Base-by-base conservation (phyloP, 2,113 vertebrate genomes). In the Chauna torquata region DNA sequence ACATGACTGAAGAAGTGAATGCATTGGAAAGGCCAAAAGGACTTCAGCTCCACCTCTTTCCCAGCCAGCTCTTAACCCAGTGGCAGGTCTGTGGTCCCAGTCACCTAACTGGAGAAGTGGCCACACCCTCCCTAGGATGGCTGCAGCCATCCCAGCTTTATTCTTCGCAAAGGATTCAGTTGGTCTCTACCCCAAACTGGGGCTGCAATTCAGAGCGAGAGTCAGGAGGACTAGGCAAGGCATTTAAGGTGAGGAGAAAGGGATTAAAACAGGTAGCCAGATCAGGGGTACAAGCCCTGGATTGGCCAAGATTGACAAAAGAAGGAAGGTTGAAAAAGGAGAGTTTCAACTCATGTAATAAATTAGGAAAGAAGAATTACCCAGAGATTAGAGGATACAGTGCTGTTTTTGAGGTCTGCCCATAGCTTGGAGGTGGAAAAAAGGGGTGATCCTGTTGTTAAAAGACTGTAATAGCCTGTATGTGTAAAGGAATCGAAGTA, bases 1-100 rank as follows among this genome's bases (percentile, higher is more conserved):
- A 82, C 11, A 68, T 70, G 40, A 93, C 90, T 86, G 69, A 94
- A 82, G n/a, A 78, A 12, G 5, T 4, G 4, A 90, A 90, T 24
- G 36, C 9, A 72, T 10, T 57, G 47, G 15, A 44, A 92, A 74
- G 68, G 68, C 91, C 62, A 77, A 93, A 94, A 92, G 79, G 83
- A 78, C 95, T 96, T 92, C 45, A 94, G 93, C 83, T 96, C 89
- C 86, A 91, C 77, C 86, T 59, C 91, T 96, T 92, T 84, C 50
- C 65, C 50, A 91, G 69, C 0, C 59, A 86, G 93, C 62, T 94
- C 88, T 27, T 79, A 75, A 92, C 23, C 7, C 62, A 58, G 44
- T 28, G 27, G 12, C 25, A 45, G 16, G 23, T 23, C 55, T 62
- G 50, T 47, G 38, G 36, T 52, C n/a, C 36, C 40, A 65, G 30